Evolutionary conservation across 2,113 vertebrate species (phyloP).

Genomic region (Grammomys dolichurus): DNA sequence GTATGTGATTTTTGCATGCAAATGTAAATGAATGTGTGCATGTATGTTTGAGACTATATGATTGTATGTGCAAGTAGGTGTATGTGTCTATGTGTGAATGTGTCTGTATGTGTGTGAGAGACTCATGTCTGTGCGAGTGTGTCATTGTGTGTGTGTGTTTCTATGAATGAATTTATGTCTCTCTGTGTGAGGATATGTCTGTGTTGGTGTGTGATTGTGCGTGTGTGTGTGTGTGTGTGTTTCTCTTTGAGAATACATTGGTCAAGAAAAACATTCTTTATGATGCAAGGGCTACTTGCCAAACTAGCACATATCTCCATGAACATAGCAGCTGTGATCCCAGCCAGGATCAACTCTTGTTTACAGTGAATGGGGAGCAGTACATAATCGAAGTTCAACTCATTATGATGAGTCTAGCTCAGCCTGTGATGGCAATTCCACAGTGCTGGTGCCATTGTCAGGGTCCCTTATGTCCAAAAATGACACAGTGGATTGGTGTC

Average conservation of each 20-base stretch:
- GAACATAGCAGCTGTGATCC: background rate
- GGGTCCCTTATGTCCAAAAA: background rate
- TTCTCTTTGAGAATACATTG: conserved; percentile 5
- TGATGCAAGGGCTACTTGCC: background rate
- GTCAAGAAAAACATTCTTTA: conserved; percentile 22
- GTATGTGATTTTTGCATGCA: background rate
- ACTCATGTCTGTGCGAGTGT: too few species aligned
- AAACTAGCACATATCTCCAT: conserved; percentile 20
- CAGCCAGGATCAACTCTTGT: background rate
- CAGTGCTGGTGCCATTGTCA: background rate
- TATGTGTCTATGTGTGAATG: background rate
- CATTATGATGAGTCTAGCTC: background rate
- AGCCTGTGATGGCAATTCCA: background rate
- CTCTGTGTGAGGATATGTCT: background rate
- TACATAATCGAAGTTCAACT: conserved; percentile 47
- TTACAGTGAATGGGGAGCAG: conserved; percentile 19
- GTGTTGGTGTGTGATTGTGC: background rate
- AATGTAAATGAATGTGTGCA: background rate
- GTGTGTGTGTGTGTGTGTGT: background rate
- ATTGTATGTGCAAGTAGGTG: background rate
- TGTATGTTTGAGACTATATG: background rate
- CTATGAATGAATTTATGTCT: background rate
- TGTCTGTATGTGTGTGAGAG: background rate
- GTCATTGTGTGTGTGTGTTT: background rate
- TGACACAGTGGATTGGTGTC: conserved; percentile 38